A percentile compares a stretch with the other conserved stretches of the same genome.
These are phyloP conservation scores for Hoplias malabaricus DNA, from an alignment of 2,113 vertebrate species.

Conservation along the genomic window DNA sequence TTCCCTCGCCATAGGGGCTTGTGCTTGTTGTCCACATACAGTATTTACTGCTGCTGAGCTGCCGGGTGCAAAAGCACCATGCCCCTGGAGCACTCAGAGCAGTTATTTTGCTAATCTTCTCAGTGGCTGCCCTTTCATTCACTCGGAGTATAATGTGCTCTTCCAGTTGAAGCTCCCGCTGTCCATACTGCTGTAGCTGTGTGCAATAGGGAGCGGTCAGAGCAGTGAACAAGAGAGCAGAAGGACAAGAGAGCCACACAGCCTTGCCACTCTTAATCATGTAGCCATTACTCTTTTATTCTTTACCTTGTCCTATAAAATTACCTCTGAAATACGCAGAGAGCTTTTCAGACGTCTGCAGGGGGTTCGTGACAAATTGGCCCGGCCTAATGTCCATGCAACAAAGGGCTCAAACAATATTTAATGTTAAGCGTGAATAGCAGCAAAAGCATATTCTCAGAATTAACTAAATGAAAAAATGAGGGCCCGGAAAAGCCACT, in stretches of 20 bases:
- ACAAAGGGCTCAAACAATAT: constrained; percentile 19
- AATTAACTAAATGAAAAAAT: neutral
- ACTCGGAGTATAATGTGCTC: neutral
- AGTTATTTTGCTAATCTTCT: constrained; percentile 3
- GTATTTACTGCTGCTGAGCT: constrained; percentile 6
- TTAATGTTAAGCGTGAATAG: constrained; percentile 10
- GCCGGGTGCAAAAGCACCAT: neutral
- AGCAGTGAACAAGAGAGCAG: neutral
- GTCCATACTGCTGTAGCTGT: neutral
- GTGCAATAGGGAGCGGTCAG: neutral
- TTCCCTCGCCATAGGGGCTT: neutral
- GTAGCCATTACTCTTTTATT: constrained; percentile 10
- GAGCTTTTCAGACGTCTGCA: constrained; percentile 28
- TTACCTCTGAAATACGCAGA: constrained; percentile 39
- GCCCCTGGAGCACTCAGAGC: neutral
- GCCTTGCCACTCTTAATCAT: neutral
- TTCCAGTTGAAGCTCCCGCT: neutral
- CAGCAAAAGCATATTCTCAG: neutral
- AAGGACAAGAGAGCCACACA: neutral
- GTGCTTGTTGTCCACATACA: neutral
- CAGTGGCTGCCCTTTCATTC: constrained; percentile 20
- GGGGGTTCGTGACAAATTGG: constrained; percentile 53
- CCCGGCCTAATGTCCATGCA: constrained; percentile 38
- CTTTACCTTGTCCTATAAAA: constrained; percentile 48
- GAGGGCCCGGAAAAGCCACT: neutral